phyloP scores from a whole-genome alignment of 2,888 invertebrate genomes.

The Aplocera efformata region DNA sequence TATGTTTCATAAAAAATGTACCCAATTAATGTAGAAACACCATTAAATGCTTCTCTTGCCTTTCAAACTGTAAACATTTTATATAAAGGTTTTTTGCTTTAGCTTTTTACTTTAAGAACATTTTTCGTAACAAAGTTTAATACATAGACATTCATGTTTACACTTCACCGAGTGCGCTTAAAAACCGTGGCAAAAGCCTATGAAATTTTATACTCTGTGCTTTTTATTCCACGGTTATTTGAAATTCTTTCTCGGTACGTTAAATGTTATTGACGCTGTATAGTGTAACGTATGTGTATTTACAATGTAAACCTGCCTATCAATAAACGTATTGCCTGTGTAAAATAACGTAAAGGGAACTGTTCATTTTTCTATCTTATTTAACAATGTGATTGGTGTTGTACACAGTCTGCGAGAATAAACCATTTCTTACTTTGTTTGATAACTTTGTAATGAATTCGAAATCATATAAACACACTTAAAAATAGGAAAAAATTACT shows the following conservation, averaged over 20 bases:
- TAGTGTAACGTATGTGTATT: slow-evolving; percentile 3
- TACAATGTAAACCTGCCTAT: slow-evolving; percentile 8
- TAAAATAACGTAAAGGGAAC: neutral
- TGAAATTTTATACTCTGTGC: slow-evolving; percentile 21
- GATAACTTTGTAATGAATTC: too few species aligned
- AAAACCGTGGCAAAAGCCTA: slow-evolving; percentile 24
- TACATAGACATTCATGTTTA: slow-evolving; percentile 17
- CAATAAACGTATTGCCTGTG: slow-evolving; percentile 8
- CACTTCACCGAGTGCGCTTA: slow-evolving; percentile 16
- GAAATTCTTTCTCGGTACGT: slow-evolving; percentile 19
- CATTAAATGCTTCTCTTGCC: slow-evolving; percentile 1
- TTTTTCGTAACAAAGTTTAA: slow-evolving; percentile 13
- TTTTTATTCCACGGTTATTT: slow-evolving; percentile 14
- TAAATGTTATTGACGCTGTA: slow-evolving; percentile 5
- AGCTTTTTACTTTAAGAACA: slow-evolving; percentile 13
- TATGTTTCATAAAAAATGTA: too few species aligned
- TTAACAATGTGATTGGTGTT: too few species aligned
- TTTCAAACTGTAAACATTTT: neutral
- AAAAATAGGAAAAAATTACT: too few species aligned
- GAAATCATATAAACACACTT: too few species aligned
- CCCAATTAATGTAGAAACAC: neutral
- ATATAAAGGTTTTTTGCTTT: neutral
- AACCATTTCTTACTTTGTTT: too few species aligned
- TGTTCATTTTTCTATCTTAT: too few species aligned
- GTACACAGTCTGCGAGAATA: too few species aligned